Base-by-base conservation (phyloP, 2,113 vertebrate species). In the Hyaena hyaena region DNA sequence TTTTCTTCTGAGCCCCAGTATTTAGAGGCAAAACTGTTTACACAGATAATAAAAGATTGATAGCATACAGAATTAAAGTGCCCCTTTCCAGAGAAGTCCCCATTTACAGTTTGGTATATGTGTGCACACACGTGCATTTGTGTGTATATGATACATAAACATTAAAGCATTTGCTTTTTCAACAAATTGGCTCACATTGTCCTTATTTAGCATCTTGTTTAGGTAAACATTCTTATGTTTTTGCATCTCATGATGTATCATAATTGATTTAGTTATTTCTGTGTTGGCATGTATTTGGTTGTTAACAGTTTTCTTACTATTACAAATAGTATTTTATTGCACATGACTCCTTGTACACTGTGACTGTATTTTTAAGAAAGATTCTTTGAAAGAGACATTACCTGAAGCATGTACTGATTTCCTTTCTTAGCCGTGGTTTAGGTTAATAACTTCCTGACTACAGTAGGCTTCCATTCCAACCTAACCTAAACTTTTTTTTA, bases 361-460 rank as follows among this genome's bases (percentile, higher is more conserved):
- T 82, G 80, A 85, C 48, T 71, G 1, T 48, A 63, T 96, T 68
- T 81, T 93, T 61, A 71, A 81, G 73, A 76, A 85, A n/a, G 28
- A 63, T 63, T 73, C 31, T 68, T 90, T 81, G 50, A 90, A 94
- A 26, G 76, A 97, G 90, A 68, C 12, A 19, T 88, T 88, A 96
- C 31, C 24, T 65, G 65, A 95, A 66, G 9, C 19, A 39, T 35
- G 8, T 66, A 35, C 26, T 63, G 33, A 63, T 33, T 73, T 43
- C 39, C 48, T 96, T 80, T 95, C 61, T 76, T 61, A n/a, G 85
- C 10, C 4, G 61, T 66, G 43, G 26, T 80, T 66, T 82, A 45
- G 35, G 61, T 45, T 74, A 61, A 55, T 66, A 58, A 39, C 10
- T 73, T 88, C 35, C 77, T 82, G 39, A 66, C 53, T 80, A 14